Evolutionary conservation across 2,113 vertebrate species (phyloP).

Genomic region (Gadus macrocephalus): DNA sequence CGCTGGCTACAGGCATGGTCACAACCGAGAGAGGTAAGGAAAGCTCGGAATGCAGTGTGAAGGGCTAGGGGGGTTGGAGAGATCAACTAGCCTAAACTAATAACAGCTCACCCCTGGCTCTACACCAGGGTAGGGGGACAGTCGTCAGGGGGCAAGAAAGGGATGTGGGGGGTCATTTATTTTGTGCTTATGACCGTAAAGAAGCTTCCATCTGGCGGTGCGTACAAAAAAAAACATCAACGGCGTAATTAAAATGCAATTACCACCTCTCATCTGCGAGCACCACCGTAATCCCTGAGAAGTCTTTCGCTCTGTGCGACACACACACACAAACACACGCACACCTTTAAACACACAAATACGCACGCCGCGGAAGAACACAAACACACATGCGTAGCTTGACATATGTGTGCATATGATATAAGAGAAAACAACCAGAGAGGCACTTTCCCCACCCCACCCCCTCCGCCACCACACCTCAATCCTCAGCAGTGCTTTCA

Average conservation of each 20-base stretch:
- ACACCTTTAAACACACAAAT: constrained; percentile 3
- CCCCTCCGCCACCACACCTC: constrained; percentile 4
- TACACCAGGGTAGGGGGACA: constrained; percentile 43
- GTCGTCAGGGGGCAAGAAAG: constrained; percentile 45
- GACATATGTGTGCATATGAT: constrained; percentile 5
- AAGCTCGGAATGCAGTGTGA: not conserved
- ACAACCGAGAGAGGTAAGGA: too few species aligned
- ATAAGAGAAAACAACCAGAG: not conserved
- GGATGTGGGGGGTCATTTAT: constrained; percentile 74
- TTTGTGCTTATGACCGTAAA: constrained; percentile 85
- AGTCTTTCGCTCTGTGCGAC: constrained; percentile 92
- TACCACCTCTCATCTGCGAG: constrained; percentile 82
- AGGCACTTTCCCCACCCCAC: not conserved
- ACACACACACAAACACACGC: constrained; percentile 61
- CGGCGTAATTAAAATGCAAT: constrained; percentile 99
- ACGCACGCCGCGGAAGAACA: not conserved
- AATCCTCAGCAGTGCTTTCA: constrained; percentile 17
- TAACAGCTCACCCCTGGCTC: constrained; percentile 39
- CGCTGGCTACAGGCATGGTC: too few species aligned
- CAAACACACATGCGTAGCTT: constrained; percentile 18
- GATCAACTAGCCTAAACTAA: constrained; percentile 40
- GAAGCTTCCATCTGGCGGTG: constrained; percentile 93
- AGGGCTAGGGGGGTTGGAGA: constrained; percentile 22
- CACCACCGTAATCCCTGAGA: constrained; percentile 86
- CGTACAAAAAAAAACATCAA: constrained; percentile 83